These are phyloP conservation scores for Acromyrmex heyeri DNA, from an alignment of 1,140 invertebrate genomes.

Conservation along the genomic window DNA sequence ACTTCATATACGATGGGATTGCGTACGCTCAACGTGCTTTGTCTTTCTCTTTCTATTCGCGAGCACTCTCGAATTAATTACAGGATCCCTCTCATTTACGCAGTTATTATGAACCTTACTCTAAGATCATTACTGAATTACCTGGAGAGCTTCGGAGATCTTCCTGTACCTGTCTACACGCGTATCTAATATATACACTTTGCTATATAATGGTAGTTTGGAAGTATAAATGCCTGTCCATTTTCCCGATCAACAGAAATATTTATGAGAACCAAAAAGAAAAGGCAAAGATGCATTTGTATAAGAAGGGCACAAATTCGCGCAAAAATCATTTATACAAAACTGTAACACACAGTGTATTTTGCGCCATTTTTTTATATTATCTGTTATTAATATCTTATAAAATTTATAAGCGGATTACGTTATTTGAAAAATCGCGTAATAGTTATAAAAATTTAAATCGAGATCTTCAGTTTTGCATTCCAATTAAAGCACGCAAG, in stretches of 20 bases:
- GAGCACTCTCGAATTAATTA: conserved; percentile 72
- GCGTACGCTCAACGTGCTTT: conserved; percentile 51
- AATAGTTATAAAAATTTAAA: neutral
- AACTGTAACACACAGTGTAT: neutral
- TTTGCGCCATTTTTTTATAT: neutral
- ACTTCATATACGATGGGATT: conserved; percentile 41
- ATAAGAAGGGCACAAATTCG: neutral
- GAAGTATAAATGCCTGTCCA: neutral
- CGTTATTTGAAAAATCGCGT: neutral
- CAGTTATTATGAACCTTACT: conserved; percentile 72
- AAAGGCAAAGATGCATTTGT: neutral
- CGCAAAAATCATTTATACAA: neutral
- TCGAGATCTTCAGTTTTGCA: no score
- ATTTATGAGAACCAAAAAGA: conserved; percentile 5
- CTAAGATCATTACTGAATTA: conserved; percentile 73
- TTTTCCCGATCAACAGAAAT: conserved; percentile 33
- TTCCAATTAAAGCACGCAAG: neutral
- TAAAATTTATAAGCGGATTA: neutral
- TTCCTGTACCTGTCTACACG: conserved; percentile 5
- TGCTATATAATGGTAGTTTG: neutral
- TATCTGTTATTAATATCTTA: neutral
- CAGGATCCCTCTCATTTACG: conserved; percentile 70
- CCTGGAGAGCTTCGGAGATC: conserved; percentile 9
- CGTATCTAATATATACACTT: neutral
- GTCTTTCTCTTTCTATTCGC: conserved; percentile 13